Conservation (phyloP, 2,113 vertebrate species). For the Turdus rufiventris region DNA sequence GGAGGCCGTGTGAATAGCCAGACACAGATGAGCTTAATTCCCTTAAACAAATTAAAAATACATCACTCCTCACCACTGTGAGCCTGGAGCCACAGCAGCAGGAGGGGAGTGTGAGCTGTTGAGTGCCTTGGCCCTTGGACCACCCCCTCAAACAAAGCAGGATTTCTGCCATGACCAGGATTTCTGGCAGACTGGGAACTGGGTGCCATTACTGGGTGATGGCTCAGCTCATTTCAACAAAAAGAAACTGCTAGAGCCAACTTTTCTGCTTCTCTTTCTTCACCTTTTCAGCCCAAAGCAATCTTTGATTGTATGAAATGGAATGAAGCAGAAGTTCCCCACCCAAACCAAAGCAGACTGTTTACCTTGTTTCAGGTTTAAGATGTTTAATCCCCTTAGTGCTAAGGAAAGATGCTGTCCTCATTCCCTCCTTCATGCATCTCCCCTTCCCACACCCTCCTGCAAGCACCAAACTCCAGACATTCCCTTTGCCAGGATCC, state of each 20-base stretch:
- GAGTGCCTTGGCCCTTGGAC: background rate
- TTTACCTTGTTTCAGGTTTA: background rate
- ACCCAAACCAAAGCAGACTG: background rate
- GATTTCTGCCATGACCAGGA: accelerated
- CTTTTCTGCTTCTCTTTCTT: background rate
- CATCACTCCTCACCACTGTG: background rate
- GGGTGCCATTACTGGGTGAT: background rate
- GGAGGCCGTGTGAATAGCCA: background rate
- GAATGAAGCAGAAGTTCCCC: background rate
- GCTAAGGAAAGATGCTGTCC: background rate
- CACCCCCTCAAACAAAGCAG: background rate
- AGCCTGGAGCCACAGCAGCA: background rate
- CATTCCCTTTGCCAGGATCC: background rate
- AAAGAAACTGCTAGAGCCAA: background rate
- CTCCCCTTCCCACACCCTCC: background rate
- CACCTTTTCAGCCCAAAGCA: background rate
- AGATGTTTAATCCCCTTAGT: background rate
- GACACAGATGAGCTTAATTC: slow-evolving; percentile 39
- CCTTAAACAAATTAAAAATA: slow-evolving; percentile 8
- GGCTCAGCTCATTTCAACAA: background rate
- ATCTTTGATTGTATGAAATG: background rate
- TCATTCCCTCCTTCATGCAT: accelerated
- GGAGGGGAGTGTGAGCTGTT: background rate
- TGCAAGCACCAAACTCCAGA: background rate
- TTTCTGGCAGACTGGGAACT: background rate